Percentiles rank a stretch among this genome's conserved stretches.
Conservation (phyloP, 2,888 invertebrate species). For the Pocota personata region DNA sequence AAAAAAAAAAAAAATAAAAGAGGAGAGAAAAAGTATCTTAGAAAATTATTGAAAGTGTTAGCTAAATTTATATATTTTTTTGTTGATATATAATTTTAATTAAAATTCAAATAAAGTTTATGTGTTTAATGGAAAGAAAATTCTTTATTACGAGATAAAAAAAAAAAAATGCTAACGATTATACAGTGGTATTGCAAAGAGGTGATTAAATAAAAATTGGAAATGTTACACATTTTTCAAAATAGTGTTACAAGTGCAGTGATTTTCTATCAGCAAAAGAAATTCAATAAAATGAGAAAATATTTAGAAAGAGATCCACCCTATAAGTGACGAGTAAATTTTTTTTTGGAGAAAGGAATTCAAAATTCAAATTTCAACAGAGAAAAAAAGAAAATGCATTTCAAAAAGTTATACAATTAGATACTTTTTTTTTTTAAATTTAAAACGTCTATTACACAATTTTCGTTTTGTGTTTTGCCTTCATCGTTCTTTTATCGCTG, state of each 20-base stretch:
- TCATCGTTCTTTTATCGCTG: conserved; percentile 25
- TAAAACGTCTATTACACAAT: conserved; percentile 68
- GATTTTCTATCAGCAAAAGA: conserved; percentile 11
- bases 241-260: conserved; percentile 28
- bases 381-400: conserved; percentile 23
- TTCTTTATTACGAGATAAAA: background rate
- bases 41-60: background rate
- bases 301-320: background rate
- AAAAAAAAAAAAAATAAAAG: background rate
- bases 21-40: background rate
- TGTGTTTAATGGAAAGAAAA: background rate
- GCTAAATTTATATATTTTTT: too few species aligned
- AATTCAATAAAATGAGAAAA: conserved; percentile 40
- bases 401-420: conserved; percentile 63
- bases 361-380: background rate
- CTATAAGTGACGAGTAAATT: background rate
- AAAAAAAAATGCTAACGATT: conserved; percentile 51
- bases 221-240: conserved; percentile 56
- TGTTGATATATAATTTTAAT: background rate
- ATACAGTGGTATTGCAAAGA: conserved; percentile 45
- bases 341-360: background rate
- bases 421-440: conserved; percentile 51
- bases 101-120: background rate
- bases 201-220: conserved; percentile 27
- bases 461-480: conserved; percentile 59